Percentiles rank a stretch among this genome's conserved stretches.
phyloP scores from a whole-genome alignment of 1,140 invertebrate genomes.

The Pararge aegeria region DNA sequence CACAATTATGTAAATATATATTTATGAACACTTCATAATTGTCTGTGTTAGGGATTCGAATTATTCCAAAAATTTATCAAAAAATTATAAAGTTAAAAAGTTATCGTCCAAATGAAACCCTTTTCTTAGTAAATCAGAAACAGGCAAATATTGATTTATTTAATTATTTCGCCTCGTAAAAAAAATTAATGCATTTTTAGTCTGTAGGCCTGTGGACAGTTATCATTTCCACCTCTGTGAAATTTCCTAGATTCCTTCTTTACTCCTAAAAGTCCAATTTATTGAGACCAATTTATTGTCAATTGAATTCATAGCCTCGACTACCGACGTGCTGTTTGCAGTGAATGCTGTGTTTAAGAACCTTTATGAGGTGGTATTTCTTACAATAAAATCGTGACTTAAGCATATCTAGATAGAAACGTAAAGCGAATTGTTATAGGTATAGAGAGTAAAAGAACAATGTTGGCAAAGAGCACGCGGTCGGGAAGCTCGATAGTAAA shows the following conservation, averaged over 20 bases:
- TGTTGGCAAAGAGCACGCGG: constrained; percentile 44
- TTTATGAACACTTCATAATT: too few relatives aligned
- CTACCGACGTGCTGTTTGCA: constrained; percentile 6
- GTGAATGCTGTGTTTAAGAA: constrained; percentile 24
- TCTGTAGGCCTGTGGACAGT: not conserved
- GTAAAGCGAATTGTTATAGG: constrained; percentile 40
- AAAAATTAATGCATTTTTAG: too few relatives aligned
- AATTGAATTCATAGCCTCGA: not conserved
- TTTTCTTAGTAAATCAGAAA: too few relatives aligned
- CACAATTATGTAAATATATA: too few relatives aligned
- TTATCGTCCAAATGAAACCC: too few relatives aligned
- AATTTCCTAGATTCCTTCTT: too few relatives aligned
- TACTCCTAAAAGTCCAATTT: too few relatives aligned
- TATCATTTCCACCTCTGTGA: not conserved
- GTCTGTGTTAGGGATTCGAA: too few relatives aligned
- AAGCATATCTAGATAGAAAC: constrained; percentile 47
- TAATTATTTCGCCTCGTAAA: too few relatives aligned
- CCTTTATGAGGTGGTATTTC: constrained; percentile 42
- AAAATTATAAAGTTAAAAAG: too few relatives aligned
- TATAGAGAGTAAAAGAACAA: constrained; percentile 52
- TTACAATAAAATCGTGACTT: constrained; percentile 59
- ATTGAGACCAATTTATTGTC: not conserved
- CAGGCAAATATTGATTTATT: too few relatives aligned
- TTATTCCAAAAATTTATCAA: too few relatives aligned
- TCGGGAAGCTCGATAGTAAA: constrained; percentile 37